Conservation (phyloP, 2,797 vertebrate species). For the Heliangelus exortis region DNA sequence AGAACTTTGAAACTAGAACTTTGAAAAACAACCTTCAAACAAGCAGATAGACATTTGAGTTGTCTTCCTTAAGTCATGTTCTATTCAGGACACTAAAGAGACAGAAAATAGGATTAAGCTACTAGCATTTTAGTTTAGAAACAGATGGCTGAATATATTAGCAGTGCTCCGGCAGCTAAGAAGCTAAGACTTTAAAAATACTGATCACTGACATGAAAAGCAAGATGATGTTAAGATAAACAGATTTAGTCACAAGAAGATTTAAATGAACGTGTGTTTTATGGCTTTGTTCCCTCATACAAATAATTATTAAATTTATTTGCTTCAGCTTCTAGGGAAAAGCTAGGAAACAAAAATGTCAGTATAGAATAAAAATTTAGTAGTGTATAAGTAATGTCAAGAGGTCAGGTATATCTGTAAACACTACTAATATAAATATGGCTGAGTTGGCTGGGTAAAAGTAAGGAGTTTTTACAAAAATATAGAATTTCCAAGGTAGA, state of each 20-base stretch:
- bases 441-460: neutral
- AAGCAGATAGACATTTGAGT: neutral
- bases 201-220: neutral
- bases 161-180: slow-evolving; percentile 14
- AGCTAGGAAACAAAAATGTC: neutral
- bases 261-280: neutral
- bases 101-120: slow-evolving; percentile 60
- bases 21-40: neutral
- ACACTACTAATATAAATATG: neutral
- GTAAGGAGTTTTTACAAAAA: neutral
- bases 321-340: neutral
- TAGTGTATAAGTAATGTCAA: neutral
- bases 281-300: neutral
- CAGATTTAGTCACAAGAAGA: neutral
- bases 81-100: neutral
- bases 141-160: slow-evolving; percentile 52
- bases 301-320: neutral
- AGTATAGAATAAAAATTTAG: neutral
- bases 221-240: slow-evolving; percentile 5
- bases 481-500: neutral
- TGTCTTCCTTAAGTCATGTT: neutral
- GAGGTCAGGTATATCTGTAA: neutral
- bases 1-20: neutral
- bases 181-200: slow-evolving; percentile 21
- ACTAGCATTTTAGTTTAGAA: slow-evolving; percentile 48